Base-by-base conservation (phyloP, 2,888 invertebrate species). In the Euzophera pinguis region DNA sequence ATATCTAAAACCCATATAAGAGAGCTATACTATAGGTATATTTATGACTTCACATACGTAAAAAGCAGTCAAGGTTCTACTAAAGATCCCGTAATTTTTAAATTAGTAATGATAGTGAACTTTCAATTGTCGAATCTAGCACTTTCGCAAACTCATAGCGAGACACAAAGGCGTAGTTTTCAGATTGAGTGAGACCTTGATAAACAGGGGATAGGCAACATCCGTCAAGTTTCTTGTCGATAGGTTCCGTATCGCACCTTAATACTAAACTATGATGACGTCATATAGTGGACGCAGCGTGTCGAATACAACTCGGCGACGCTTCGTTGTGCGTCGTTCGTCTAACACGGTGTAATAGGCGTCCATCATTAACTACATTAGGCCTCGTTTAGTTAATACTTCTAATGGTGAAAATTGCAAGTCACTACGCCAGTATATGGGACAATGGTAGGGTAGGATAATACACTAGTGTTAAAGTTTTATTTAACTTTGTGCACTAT, bases 351-450 rank as follows among this genome's bases (percentile, higher is more conserved):
- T 65, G 80, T 87, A 89, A 89, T 88, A 77, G 81, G 73, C 71
- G 72, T 73, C 76, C 78, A 73, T 84, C 86, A 86, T 89, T 88
- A 88, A 84, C 79, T 81, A 72, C 79, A 80, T 89, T 90, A 89
- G 87, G 89, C 89, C 86, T 81, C 75, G 80, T 75, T 49, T 27
- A 39, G 69, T 81, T 73, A 71, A 73, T 75, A 73, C 75, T 75
- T 73, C 70, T 67, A 71, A 70, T 73, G 64, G 69, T 66, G 67
- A 78, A 84, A 76, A 72, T 71, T 69, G 87, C 88, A 88, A 89
- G 88, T 89, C 88, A 89, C 67, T 67, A 59, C 61, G 57, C 22
- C 51, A 39, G 0, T 43, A 55, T 56, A 53, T 52, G 45, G 53
- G 58, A 38, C 47, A 47, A 22, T 47, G 12, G 16, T 32, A 16